Percentiles rank a stretch among this genome's conserved stretches.
Conservation (phyloP, 2,888 invertebrate genomes). For the Lepidocyrtoides sp. region DNA sequence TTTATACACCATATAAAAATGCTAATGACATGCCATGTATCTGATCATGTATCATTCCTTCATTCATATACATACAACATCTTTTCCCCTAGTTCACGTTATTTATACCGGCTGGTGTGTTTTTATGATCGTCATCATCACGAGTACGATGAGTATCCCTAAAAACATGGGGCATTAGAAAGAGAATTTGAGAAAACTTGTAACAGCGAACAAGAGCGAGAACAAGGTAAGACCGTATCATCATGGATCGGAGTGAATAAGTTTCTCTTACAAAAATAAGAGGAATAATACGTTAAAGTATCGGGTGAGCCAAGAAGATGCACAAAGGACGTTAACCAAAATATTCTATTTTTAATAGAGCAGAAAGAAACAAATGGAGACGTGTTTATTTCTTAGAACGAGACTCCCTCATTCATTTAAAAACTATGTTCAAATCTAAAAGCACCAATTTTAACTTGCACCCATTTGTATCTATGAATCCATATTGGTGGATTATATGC, state of each 20-base stretch:
- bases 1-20: not conserved
- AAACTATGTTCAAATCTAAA: not conserved
- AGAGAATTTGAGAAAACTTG: not conserved
- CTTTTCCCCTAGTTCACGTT: not conserved
- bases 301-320: conserved; percentile 23
- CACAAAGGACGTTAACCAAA: not conserved
- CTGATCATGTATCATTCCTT: conserved; percentile 57
- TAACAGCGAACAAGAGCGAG: not conserved
- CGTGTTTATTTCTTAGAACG: conserved; percentile 11
- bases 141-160: no score
- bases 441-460: not conserved
- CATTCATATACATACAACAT: not conserved
- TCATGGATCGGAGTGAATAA: not conserved
- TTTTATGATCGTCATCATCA: conserved; percentile 16
- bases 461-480: not conserved
- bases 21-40: conserved; percentile 51
- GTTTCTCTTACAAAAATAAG: not conserved
- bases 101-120: not conserved
- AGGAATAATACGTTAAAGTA: not conserved
- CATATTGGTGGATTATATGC: not conserved
- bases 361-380: conserved; percentile 14
- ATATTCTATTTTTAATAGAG: conserved; percentile 21
- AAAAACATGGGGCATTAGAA: not conserved
- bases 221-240: not conserved
- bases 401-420: not conserved